Conservation (phyloP, 1,140 invertebrate genomes). For the Brachionus asplanchnoidis region DNA sequence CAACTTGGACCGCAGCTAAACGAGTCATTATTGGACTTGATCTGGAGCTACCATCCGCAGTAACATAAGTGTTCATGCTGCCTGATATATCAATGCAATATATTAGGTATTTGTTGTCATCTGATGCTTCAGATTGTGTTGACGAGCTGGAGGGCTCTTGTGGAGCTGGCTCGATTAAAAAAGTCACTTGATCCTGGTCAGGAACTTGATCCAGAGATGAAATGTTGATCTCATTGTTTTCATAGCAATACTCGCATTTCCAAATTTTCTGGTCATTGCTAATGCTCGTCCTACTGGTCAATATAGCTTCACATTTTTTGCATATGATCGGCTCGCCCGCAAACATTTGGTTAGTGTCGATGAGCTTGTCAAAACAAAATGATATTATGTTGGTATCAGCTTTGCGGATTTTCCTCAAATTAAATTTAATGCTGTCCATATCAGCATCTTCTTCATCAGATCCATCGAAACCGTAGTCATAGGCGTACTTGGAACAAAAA, state of each 20-base stretch:
- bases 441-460: neutral
- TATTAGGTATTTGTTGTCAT: slow-evolving; percentile 43
- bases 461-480: slow-evolving; percentile 20
- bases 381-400: slow-evolving; percentile 36
- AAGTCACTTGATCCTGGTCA: slow-evolving; percentile 48
- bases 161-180: slow-evolving; percentile 46
- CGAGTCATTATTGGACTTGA: slow-evolving; percentile 43
- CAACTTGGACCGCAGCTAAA: slow-evolving; percentile 48
- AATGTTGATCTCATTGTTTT: slow-evolving; percentile 45
- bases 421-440: neutral
- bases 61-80: slow-evolving; percentile 46
- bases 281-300: neutral
- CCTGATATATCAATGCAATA: slow-evolving; percentile 54
- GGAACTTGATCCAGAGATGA: slow-evolving; percentile 48
- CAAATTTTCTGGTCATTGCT: neutral
- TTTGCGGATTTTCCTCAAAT: neutral
- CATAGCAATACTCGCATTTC: slow-evolving; percentile 50
- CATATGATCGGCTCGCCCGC: slow-evolving; percentile 18
- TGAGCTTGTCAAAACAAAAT: neutral
- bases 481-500: slow-evolving; percentile 26
- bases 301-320: slow-evolving; percentile 19
- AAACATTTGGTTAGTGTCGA: neutral
- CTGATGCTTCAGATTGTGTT: slow-evolving; percentile 37
- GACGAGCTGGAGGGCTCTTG: neutral
- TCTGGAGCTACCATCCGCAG: slow-evolving; percentile 46